A percentile compares a stretch with the other conserved stretches of the same genome.
These are phyloP conservation scores for Drosophila bunnanda DNA, from an alignment of 2,888 invertebrate species.

Conservation along the genomic window DNA sequence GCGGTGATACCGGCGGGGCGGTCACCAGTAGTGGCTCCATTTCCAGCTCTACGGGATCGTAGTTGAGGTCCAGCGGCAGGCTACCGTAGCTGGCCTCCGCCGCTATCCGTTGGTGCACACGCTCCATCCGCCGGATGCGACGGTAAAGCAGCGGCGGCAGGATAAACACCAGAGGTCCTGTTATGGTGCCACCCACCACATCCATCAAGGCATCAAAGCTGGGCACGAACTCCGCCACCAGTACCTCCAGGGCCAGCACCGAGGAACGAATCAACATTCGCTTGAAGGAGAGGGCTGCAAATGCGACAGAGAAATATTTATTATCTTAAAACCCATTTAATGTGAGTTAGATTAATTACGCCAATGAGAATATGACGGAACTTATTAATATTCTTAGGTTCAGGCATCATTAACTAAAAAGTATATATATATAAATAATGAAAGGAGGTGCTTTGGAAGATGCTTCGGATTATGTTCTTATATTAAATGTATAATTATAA, in stretches of 20 bases:
- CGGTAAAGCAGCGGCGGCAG: conserved; percentile 93
- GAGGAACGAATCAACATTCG: conserved; percentile 90
- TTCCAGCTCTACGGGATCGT: conserved; percentile 73
- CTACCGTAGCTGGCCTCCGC: conserved; percentile 83
- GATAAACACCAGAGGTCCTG: conserved; percentile 93
- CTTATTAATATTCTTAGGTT: conserved; percentile 1
- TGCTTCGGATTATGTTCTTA: not conserved
- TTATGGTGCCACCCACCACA: conserved; percentile 92
- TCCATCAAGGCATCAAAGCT: conserved; percentile 94
- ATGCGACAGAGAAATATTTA: not conserved
- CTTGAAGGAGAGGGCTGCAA: conserved; percentile 90
- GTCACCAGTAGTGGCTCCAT: conserved; percentile 60
- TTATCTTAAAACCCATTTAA: not conserved
- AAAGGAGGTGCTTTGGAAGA: not conserved
- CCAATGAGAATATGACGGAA: conserved; percentile 10
- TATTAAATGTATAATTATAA: not conserved
- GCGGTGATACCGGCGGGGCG: conserved; percentile 46
- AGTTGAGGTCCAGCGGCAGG: conserved; percentile 81
- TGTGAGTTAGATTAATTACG: conserved; percentile 20
- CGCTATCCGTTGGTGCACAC: conserved; percentile 79
- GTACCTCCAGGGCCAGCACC: conserved; percentile 89
- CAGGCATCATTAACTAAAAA: conserved; percentile 3
- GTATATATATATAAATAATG: not conserved
- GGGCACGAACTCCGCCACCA: conserved; percentile 93
- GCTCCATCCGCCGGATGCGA: conserved; percentile 87